Base-by-base conservation (phyloP, 2,113 vertebrate species). In the Elachura formosa region DNA sequence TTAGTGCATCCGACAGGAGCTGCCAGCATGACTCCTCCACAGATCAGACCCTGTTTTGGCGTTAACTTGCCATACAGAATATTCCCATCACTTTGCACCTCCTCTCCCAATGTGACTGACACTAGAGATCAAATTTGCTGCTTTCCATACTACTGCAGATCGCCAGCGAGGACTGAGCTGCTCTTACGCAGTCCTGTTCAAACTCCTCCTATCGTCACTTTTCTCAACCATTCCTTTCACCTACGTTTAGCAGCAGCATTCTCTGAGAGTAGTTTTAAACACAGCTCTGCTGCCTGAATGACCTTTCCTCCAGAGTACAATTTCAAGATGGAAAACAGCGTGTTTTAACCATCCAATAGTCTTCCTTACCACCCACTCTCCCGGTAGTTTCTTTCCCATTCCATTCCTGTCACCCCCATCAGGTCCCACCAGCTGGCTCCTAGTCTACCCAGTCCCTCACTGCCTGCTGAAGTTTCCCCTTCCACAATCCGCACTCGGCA, bases 401-500 rank as follows among this genome's bases (percentile, higher is more conserved):
- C 40, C 43, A 22, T 58, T 80, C 33, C 38, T 34, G 31, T 19
- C 46, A 71, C 19, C 33, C 31, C n/a, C 49, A 77, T n/a, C 76
- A 56, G 63, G 36, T 83, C 62, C 10, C 29, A 86, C 28, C 69
- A 31, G 41, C 2, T 14, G 75, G 62, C 14, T 75, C 62, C 59
- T 82, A 23, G 24, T 14, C 36, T 41, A 51, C 55, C 31, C 46
- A 24, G 62, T 48, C 48, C 34, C 48, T 49, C 51, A 9, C 4
- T 12, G 54, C 38, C 34, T 12, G 38, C 29, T 34, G 33, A n/a
- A 38, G 34, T 19, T 43, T 41, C 36, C 26, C 24, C 12, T 61
- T 68, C 26, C 55, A 24, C 8, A 7, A 11, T 5, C 24, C 0
- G 1, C 3, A 3, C 46, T 36, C 40, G 7, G 13, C 46, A 51